phyloP scores from a whole-genome alignment of 2,888 invertebrate species.

The Mythimna ferrago region DNA sequence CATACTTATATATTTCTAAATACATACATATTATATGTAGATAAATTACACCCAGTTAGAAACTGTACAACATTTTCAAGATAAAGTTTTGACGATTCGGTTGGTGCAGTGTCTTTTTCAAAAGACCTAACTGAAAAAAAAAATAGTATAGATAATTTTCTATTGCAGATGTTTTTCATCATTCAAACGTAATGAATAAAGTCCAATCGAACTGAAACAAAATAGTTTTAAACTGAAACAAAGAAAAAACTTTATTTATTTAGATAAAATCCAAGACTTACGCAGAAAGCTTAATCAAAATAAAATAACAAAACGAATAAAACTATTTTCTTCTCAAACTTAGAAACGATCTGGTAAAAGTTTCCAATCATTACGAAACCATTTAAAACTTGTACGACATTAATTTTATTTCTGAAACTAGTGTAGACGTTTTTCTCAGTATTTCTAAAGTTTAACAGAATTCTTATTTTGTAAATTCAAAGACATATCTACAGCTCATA shows the following conservation, averaged over 20 bases:
- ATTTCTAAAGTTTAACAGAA: neutral
- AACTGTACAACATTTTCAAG: too few relatives aligned
- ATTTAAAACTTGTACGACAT: slow-evolving; percentile 32
- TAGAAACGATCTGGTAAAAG: slow-evolving; percentile 30
- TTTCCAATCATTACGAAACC: slow-evolving; percentile 36
- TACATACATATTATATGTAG: too few relatives aligned
- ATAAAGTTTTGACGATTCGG: too few relatives aligned
- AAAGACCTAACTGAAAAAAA: neutral
- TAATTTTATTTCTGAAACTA: slow-evolving; percentile 18
- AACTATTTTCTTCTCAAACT: slow-evolving; percentile 40
- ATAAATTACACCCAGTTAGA: too few relatives aligned
- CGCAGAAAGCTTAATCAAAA: slow-evolving; percentile 17
- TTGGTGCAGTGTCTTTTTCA: too few relatives aligned
- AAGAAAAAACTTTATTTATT: slow-evolving; percentile 24
- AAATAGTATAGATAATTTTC: neutral
- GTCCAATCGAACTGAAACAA: slow-evolving; percentile 4
- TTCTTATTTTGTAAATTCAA: neutral
- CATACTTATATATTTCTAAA: too few relatives aligned
- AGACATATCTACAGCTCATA: neutral
- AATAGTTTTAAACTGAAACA: slow-evolving; percentile 13
- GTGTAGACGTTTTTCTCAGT: neutral
- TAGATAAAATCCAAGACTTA: slow-evolving; percentile 15
- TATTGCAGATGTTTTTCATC: neutral
- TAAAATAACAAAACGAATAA: slow-evolving; percentile 35
- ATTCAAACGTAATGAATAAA: neutral